Evolutionary conservation across 2,113 vertebrate species (phyloP), one percentile per base, ranked within the genome.

Genomic region (Tachysurus vachellii): DNA sequence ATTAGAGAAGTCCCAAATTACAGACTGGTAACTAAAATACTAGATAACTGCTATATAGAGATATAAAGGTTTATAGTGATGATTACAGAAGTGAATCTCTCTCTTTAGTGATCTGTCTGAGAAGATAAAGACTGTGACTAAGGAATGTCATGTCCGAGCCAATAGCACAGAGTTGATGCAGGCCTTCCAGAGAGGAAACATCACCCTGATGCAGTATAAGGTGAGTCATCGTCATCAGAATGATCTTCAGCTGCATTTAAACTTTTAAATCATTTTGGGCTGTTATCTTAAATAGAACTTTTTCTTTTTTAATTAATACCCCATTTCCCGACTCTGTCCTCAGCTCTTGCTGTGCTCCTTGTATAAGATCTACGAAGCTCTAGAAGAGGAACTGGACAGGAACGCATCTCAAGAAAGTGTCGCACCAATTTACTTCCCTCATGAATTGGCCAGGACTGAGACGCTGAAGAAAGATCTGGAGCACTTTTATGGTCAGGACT

Each of bases 341-440:
- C 93, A 99, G 98, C 92, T 98, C 75, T 95, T 98, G n/a, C 95
- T 98, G 13, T 95, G 96, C 19, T 98, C 97, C 1, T 91, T 98
- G 87, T 96, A 97, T 88, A 96, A 96, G 82, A 82, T 99, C 93
- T 99, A 99, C 42, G 89, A 90, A 75, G 97, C 96, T 16, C 90
- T 99, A 94, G 98, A 99, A 87, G 96, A 97, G 83, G 96, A 96
- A 92, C 91, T 97, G 17, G 97, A 99, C 85, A 93, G 85, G 28
- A 97, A 97, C 94, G 95, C 92, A 89, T 86, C 94, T 76, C 96
- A 97, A 50, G 95, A 96, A 0, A 93, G 92, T 2, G 96, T 95
- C 0, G 89, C 95, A 0, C 97, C 98, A 0, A 94, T 99, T 88
- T 97, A 98, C 94, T 99, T 99, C 83, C 97, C 98, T 0, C 85